Evolutionary conservation across 2,888 invertebrate genomes (phyloP), one percentile per base, ranked within the genome.

Genomic region (Beris morrisii): DNA sequence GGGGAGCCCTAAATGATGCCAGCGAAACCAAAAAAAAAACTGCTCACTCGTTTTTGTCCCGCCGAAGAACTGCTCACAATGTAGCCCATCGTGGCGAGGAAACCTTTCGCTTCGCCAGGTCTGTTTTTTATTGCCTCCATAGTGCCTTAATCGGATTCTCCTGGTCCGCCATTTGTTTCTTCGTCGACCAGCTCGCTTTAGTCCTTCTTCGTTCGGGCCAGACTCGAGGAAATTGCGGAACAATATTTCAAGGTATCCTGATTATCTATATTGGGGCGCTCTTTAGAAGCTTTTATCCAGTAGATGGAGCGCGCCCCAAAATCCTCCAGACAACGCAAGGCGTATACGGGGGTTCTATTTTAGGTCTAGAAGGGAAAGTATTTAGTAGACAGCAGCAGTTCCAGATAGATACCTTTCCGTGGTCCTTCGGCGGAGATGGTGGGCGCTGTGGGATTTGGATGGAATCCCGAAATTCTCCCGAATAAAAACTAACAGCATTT

Each of bases 401-500:
- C n/a, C 30, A 54, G 30, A 31, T 30, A 15, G 31, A 28, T 54
- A 54, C 31, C 31, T 30, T 54, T 13, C 44, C 44, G 43, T 56
- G 43, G 28, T 30, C 3, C 38, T 22, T 43, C 38, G 9, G 44
- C 9, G 43, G 4, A 56, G 5, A 56, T 9, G n/a, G 1, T 38
- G 11, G 28, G 15, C 2, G 38, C 13, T 22, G 32, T 15, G 30
- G 15, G 22, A 15, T 13, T 57, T 57, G 43, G 43, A 13, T 5
- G 38, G 59, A 46, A 30, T 46, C 45, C 30, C 22, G 11, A 48
- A 59, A 59, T 48, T 59, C 9, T 46, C 59, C 2, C 48, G 48
- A 59, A 59, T 59, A 59, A 59, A 59, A 59, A 46, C 48, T 32
- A 59, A 59, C 48, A 48, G 15, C 59, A 31, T 28, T 46, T 59